A percentile compares a stretch with the other conserved stretches of the same genome.
These are phyloP conservation scores for Cordilura impudica DNA, from an alignment of 2,888 invertebrate genomes.

Conservation along the genomic window DNA sequence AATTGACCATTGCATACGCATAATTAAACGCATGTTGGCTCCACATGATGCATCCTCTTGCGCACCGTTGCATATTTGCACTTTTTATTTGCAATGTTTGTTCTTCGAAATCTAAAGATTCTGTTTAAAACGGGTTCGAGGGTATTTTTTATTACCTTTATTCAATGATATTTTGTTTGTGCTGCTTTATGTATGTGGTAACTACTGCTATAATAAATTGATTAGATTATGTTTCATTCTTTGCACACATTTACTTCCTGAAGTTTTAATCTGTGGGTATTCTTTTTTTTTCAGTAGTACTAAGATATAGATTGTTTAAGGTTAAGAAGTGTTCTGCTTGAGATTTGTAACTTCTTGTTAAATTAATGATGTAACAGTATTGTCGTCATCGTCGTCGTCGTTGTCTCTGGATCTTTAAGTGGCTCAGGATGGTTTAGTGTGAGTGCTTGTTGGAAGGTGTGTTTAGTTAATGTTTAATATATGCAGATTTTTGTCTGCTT, in stretches of 20 bases:
- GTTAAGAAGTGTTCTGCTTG: background rate
- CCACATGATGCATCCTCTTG: conserved; percentile 54
- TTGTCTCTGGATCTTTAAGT: conserved; percentile 8
- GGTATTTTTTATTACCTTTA: conserved; percentile 30
- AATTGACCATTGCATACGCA: conserved; percentile 63
- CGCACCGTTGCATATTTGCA: background rate
- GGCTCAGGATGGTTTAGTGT: conserved; percentile 12
- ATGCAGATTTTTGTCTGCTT: background rate
- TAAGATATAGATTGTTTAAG: background rate
- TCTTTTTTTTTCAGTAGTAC: background rate
- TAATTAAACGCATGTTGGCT: conserved; percentile 65
- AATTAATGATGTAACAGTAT: conserved; percentile 72
- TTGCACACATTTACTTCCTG: conserved; percentile 42
- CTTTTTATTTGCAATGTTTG: conserved; percentile 1
- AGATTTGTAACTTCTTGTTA: conserved; percentile 65
- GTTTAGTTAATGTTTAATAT: conserved; percentile 5
- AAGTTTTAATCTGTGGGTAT: conserved; percentile 49
- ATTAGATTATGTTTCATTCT: conserved; percentile 58
- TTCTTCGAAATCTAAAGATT: background rate
- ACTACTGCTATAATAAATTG: conserved; percentile 50
- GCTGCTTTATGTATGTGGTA: background rate
- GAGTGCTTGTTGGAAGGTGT: conserved; percentile 36
- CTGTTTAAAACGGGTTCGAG: conserved; percentile 29
- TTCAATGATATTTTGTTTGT: background rate
- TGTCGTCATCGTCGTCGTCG: background rate